Evolutionary conservation across 2,888 invertebrate species (phyloP), one percentile per base, ranked within the genome.

Genomic region (Ennomos erosarius): DNA sequence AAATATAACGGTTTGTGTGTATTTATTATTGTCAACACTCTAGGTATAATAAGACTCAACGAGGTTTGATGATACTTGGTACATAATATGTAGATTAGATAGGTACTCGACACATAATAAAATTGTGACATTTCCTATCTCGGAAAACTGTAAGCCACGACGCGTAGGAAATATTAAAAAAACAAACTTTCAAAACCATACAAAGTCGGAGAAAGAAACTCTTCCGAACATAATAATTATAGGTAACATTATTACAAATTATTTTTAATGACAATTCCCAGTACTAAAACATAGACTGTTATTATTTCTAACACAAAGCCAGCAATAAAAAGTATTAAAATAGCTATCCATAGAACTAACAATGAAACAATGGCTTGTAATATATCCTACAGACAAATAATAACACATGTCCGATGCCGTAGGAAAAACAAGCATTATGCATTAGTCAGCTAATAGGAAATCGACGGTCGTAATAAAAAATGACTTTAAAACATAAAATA

Each of bases 341-440:
- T 43, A 44, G 38, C 51, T 48, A 48, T 58, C 55, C 39, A 51
- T 47, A 39, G 58, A 52, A 49, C 35, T 62, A 38, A 58, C 60
- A 63, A 66, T 66, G 55, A 71, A 71, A 78, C 75, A 76, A 78
- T 76, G 55, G 74, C 67, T 49, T 73, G 70, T 74, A 74, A 73
- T 73, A 68, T 69, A 72, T 71, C 71, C 66, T 51, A 56, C 67
- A 64, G 68, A 78, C 76, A 76, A 79, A 79, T 76, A 75, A 73
- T 71, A 70, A 76, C 78, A 75, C 62, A 61, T 74, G 77, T 77
- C 60, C 42, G 55, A 52, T 69, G 68, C 64, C 67, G 59, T 60
- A 55, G 55, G 66, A 50, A 67, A 65, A 71, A 78, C 77, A 78
- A 62, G 77, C 60, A 63, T 75, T 68, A 60, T 75, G 71, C 76